Conservation (phyloP, 2,797 vertebrate species). For the Sparidentex hasta region DNA sequence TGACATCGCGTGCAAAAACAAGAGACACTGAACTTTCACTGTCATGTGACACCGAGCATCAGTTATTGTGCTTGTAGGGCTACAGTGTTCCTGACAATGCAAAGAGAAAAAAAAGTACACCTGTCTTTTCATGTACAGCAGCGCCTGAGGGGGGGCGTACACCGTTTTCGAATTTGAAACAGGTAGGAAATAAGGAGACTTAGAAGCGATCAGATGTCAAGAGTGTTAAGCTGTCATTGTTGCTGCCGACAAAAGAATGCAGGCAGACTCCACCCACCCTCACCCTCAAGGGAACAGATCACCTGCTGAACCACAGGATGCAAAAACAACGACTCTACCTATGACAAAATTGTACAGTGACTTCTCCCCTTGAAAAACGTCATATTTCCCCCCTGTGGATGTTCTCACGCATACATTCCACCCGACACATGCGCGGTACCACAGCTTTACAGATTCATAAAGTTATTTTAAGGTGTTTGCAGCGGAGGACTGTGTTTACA, state of each 20-base stretch:
- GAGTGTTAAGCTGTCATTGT: conserved; percentile 62
- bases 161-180: conserved; percentile 26
- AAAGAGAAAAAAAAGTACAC: conserved; percentile 6
- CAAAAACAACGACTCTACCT: conserved; percentile 20
- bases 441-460: conserved; percentile 37
- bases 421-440: conserved; percentile 12
- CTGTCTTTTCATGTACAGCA: conserved; percentile 36
- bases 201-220: conserved; percentile 62
- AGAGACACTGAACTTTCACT: conserved; percentile 38
- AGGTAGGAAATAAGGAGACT: conserved; percentile 49
- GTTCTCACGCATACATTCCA: conserved; percentile 17
- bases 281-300: conserved; percentile 53
- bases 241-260: conserved; percentile 65
- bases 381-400: conserved; percentile 3
- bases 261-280: conserved; percentile 36
- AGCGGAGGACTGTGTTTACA: conserved; percentile 44
- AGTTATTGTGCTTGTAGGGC: conserved; percentile 46
- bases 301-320: conserved; percentile 49
- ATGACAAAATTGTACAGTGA: conserved; percentile 27
- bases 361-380: conserved; percentile 15
- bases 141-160: conserved; percentile 27
- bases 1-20: conserved; percentile 31
- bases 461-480: conserved; percentile 39
- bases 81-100: conserved; percentile 25
- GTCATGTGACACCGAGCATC: conserved; percentile 52